A percentile compares a stretch with the other conserved stretches of the same genome.
Evolutionary conservation across 2,113 vertebrate genomes (phyloP).

Genomic region (Perca fluviatilis): DNA sequence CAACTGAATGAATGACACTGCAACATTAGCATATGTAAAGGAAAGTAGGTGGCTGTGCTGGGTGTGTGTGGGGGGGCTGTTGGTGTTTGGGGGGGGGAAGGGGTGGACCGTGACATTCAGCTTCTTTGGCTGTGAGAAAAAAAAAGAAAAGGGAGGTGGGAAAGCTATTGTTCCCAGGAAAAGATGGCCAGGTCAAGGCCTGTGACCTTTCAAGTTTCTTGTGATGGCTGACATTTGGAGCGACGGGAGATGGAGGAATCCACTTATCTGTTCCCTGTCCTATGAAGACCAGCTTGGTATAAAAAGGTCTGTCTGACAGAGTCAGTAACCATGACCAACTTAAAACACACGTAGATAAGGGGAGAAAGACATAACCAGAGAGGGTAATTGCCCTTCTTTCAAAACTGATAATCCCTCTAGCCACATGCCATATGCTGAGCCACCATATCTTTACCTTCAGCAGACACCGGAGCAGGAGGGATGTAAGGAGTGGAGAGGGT

Average conservation of each 20-base stretch:
- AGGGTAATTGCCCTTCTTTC: conserved; percentile 19
- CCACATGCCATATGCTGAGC: conserved; percentile 58
- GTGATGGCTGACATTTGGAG: conserved; percentile 59
- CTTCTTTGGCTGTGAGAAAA: conserved; percentile 68
- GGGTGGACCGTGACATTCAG: conserved; percentile 78
- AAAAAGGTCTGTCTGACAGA: conserved; percentile 55
- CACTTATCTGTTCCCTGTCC: conserved; percentile 21
- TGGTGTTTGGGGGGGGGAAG: conserved; percentile 28
- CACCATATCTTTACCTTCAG: conserved; percentile 42
- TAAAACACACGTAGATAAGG: conserved; percentile 47
- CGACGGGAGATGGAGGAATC: conserved; percentile 34
- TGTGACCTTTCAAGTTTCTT: conserved; percentile 68
- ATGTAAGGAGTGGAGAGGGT: neutral
- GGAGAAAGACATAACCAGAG: conserved; percentile 10
- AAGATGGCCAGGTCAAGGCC: conserved; percentile 64
- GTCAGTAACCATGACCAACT: conserved; percentile 24
- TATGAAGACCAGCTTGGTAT: conserved; percentile 36
- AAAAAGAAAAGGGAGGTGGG: conserved; percentile 19
- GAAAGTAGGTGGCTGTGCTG: conserved; percentile 75
- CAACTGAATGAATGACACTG: conserved; percentile 78
- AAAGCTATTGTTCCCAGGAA: conserved; percentile 69
- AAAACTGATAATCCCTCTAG: conserved; percentile 54
- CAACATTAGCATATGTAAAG: conserved; percentile 85
- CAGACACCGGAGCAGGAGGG: conserved; percentile 2
- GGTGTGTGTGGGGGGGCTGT: conserved; percentile 23